A percentile compares a stretch with the other conserved stretches of the same genome.
These are phyloP conservation scores for Hydrozoanthus gracilis DNA, from an alignment of 92 coral and sea anemone genomes.

Conservation along the genomic window DNA sequence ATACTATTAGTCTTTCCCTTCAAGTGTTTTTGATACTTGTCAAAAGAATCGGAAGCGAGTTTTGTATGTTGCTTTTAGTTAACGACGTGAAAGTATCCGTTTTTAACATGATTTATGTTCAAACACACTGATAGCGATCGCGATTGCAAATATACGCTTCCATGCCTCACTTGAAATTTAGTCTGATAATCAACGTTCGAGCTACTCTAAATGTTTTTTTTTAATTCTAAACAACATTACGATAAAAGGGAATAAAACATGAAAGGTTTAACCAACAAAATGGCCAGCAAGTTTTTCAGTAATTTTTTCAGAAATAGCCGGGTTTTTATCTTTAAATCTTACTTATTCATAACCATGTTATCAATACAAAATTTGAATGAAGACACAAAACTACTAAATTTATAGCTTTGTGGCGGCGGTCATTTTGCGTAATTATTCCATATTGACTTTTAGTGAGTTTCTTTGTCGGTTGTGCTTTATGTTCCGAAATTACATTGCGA, in stretches of 20 bases:
- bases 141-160: neutral
- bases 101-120: slow-evolving; percentile 31
- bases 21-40: slow-evolving; percentile 11
- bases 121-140: slow-evolving; percentile 31
- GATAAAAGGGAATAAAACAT: neutral
- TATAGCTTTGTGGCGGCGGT: slow-evolving; percentile 53
- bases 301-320: neutral
- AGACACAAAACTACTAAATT: slow-evolving; percentile 41
- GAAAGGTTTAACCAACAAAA: neutral
- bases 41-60: slow-evolving; percentile 42
- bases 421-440: slow-evolving; percentile 26
- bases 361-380: slow-evolving; percentile 42
- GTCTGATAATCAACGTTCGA: neutral
- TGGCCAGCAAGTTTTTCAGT: neutral
- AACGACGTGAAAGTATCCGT: slow-evolving; percentile 31
- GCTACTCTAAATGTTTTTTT: too few species aligned
- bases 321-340: slow-evolving; percentile 35
- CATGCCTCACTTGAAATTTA: slow-evolving; percentile 11
- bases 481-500: slow-evolving; percentile 42
- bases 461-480: slow-evolving; percentile 40
- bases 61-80: slow-evolving; percentile 36
- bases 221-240: neutral
- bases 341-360: slow-evolving; percentile 40
- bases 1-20: slow-evolving; percentile 22
- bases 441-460: slow-evolving; percentile 41